phyloP scores from a whole-genome alignment of 2,797 vertebrate species.

The Hyperoplus lanceolatus region DNA sequence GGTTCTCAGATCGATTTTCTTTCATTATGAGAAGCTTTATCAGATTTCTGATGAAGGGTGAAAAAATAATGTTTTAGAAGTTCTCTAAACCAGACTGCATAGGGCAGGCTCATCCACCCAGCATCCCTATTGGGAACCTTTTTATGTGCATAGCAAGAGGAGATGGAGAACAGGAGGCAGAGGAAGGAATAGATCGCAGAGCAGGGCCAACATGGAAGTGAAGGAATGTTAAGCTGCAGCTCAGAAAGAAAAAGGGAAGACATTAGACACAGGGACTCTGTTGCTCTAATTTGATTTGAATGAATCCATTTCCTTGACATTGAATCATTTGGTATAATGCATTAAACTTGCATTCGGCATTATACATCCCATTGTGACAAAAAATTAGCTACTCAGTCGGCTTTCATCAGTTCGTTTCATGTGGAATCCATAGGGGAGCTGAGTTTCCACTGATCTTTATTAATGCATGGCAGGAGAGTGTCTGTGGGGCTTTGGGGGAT shows the following conservation, averaged over 20 bases:
- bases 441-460: slow-evolving; percentile 72
- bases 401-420: slow-evolving; percentile 58
- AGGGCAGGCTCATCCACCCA: slow-evolving; percentile 42
- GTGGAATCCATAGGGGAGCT: slow-evolving; percentile 70
- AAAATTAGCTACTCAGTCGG: slow-evolving; percentile 58
- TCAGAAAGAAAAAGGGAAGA: slow-evolving; percentile 47
- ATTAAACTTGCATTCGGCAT: slow-evolving; percentile 64
- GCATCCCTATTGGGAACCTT: slow-evolving; percentile 53
- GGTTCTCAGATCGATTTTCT: slow-evolving; percentile 65
- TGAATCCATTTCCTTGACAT: slow-evolving; percentile 63
- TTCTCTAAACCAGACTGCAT: slow-evolving; percentile 46
- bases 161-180: slow-evolving; percentile 43
- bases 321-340: slow-evolving; percentile 56
- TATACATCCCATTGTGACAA: slow-evolving; percentile 65
- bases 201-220: slow-evolving; percentile 47
- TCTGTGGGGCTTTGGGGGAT: slow-evolving; percentile 65
- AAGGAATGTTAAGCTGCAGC: slow-evolving; percentile 59
- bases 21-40: slow-evolving; percentile 45
- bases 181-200: slow-evolving; percentile 47
- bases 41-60: slow-evolving; percentile 34
- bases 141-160: slow-evolving; percentile 52
- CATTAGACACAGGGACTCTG: slow-evolving; percentile 61
- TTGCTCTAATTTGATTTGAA: slow-evolving; percentile 63
- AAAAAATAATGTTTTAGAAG: slow-evolving; percentile 22
- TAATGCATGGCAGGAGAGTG: slow-evolving; percentile 69